Evolutionary conservation across 1,140 invertebrate genomes (phyloP), one percentile per base, ranked within the genome.

Genomic region (Drosophila kanapiae): DNA sequence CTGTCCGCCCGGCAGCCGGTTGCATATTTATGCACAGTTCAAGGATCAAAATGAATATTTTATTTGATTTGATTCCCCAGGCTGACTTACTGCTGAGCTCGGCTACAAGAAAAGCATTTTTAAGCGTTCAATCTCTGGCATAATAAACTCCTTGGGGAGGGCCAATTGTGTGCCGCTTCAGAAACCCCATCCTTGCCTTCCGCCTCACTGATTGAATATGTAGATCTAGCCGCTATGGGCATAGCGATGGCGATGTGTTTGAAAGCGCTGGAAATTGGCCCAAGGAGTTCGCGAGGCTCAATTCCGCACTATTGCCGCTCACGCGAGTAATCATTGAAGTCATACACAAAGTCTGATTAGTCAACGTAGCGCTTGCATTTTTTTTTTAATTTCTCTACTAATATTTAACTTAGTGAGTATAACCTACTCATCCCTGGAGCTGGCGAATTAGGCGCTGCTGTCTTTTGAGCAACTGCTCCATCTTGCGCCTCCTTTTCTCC

Each of bases 31-130:
- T 83, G 84, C 80, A 83, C 84, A 87, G 84, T 88, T 87, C 84
- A 87, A 80, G 87, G 83, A 87, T 88, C 83, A 88, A 87, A 87
- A 87, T 87, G 83, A 87, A 87, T 87, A 87, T 88, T 87, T 87
- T 87, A 87, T 87, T 88, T 83, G 72, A 87, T 87, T 87, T 88
- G 80, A 87, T 78, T 87, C 71, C 72, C 71, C 68, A 13, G 67
- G 35, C 49, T 78, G 61, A 49, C 75, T 76, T 48, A 65, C 40
- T 53, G 67, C 58, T 75, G 64, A 40, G 77, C 71, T 63, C 40
- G 35, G 70, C 61, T 78, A 83, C 83, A 88, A 83, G 80, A 64
- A 88, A 84, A 87, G 77, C 83, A 79, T 86, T 86, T 86, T 87
- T 87, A 79, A 82, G 82, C 82, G 72, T 70, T 60, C 68, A 77